Evolutionary conservation across 2,113 vertebrate genomes (phyloP).

Genomic region (Thamnophis sirtalis): DNA sequence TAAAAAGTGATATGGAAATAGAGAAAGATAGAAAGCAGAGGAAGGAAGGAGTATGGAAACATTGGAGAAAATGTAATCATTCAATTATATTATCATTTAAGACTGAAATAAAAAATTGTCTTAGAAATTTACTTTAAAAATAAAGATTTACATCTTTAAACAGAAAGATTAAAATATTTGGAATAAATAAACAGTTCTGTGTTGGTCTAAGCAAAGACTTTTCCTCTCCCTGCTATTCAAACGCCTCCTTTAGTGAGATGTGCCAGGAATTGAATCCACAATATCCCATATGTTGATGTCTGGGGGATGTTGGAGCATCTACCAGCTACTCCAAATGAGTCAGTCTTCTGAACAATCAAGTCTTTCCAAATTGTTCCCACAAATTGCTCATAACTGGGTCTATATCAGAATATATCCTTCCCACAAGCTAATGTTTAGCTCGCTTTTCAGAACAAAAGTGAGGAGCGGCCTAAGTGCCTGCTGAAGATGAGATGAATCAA

Average conservation of each 20-base stretch:
- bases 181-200: background rate
- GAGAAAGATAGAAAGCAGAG: background rate
- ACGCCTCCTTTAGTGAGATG: background rate
- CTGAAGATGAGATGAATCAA: constrained; percentile 44
- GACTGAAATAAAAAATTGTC: background rate
- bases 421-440: constrained; percentile 12
- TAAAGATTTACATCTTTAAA: background rate
- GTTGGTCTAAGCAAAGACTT: background rate
- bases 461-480: constrained; percentile 28
- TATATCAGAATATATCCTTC: background rate
- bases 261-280: background rate
- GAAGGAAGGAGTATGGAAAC: background rate
- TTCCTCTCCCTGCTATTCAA: background rate
- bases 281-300: background rate
- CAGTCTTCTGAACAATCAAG: constrained; percentile 1
- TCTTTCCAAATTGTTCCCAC: constrained; percentile 19
- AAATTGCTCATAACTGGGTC: background rate
- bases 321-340: background rate
- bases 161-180: background rate
- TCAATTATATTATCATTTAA: background rate
- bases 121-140: background rate
- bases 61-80: background rate
- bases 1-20: background rate
- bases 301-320: background rate
- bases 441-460: constrained; percentile 34